Base-by-base conservation (phyloP, 2,888 invertebrate species). In the Conomelus anceps region DNA sequence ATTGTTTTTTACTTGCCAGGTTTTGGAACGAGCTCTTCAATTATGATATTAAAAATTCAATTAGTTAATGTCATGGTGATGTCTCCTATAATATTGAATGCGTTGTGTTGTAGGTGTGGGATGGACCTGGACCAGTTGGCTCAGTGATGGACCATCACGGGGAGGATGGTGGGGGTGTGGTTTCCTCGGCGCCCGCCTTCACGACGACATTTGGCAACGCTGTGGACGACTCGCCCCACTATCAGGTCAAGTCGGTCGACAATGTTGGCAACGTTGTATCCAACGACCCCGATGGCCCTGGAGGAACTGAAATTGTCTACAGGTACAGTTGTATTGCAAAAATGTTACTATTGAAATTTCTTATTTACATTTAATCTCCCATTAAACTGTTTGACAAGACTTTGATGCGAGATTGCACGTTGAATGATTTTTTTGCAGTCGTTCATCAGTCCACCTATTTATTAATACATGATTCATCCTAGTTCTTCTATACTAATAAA, bases 21-120 rank as follows among this genome's bases (percentile, higher is more conserved):
- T n/a, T n/a, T n/a, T n/a, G n/a, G n/a, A n/a, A n/a, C n/a, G n/a
- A n/a, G n/a, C n/a, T n/a, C n/a, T n/a, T n/a, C n/a, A n/a, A n/a
- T n/a, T n/a, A n/a, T n/a, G n/a, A n/a, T n/a, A n/a, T n/a, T n/a
- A n/a, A n/a, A n/a, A n/a, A n/a, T n/a, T n/a, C n/a, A n/a, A n/a
- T n/a, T n/a, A n/a, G n/a, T n/a, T n/a, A n/a, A n/a, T n/a, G n/a
- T n/a, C n/a, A n/a, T n/a, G n/a, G n/a, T n/a, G n/a, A n/a, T n/a
- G n/a, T n/a, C n/a, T n/a, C n/a, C n/a, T n/a, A n/a, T n/a, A 34
- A 29, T 88, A 89, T 23, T 29, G 88, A 26, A 63, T 88, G 11
- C 89, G 23, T 22, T 23, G n/a, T n/a, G n/a, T n/a, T n/a, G n/a
- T 93, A 94, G 92, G 96, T 97, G 22, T 97, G 97, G 97, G 97